Conservation (phyloP, 2,113 vertebrate genomes). For the Mastomys coucha region DNA sequence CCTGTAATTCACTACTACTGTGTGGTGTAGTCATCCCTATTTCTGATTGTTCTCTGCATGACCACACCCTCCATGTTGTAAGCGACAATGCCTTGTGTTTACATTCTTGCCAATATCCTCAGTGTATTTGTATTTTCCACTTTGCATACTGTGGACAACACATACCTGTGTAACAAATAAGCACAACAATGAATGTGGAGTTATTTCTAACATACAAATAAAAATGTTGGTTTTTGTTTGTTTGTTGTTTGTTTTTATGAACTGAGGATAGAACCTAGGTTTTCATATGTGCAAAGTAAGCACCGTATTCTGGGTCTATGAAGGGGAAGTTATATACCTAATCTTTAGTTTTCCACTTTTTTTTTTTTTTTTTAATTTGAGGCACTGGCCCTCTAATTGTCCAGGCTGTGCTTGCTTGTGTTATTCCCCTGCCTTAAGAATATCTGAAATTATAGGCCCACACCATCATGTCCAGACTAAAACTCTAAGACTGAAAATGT, state of each 20-base stretch:
- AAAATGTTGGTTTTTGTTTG: not conserved
- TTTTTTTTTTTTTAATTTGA: not conserved
- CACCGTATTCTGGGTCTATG: too few species aligned
- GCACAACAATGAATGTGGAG: constrained; percentile 4
- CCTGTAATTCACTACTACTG: not conserved
- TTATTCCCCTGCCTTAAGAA: too few species aligned
- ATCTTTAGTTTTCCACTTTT: not conserved
- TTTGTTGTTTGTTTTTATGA: not conserved
- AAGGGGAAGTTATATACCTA: too few species aligned
- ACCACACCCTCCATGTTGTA: not conserved
- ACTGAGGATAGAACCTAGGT: not conserved
- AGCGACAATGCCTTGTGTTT: not conserved
- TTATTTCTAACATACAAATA: not conserved
- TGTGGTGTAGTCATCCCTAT: not conserved
- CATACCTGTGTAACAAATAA: not conserved
- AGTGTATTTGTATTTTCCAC: not conserved
- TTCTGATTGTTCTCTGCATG: not conserved
- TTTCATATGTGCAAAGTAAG: not conserved
- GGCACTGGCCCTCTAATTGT: not conserved
- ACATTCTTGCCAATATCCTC: not conserved
- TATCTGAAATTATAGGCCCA: not conserved
- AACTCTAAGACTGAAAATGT: not conserved
- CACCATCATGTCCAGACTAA: not conserved
- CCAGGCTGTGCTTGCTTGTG: too few species aligned
- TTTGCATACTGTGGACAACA: not conserved